Conservation (phyloP, 2,113 vertebrate species). For the Opisthocomus hoazin region DNA sequence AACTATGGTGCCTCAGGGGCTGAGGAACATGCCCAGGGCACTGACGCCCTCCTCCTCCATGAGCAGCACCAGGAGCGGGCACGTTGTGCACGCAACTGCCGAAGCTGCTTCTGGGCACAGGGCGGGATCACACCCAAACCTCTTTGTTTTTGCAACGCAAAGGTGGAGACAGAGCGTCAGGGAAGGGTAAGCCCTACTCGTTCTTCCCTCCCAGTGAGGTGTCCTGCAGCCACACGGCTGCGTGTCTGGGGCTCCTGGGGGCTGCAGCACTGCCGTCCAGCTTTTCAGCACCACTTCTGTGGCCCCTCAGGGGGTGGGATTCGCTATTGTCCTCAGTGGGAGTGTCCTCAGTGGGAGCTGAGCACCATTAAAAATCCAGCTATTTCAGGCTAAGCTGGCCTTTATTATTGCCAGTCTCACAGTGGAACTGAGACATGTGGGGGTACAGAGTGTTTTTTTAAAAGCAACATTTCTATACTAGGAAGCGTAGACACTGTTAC, state of each 20-base stretch:
- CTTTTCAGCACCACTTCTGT: not conserved
- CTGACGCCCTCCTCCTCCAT: constrained; percentile 26
- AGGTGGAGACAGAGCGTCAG: constrained; percentile 4
- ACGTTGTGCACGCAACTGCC: constrained; percentile 43
- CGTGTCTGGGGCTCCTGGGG: not conserved
- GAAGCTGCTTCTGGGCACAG: not conserved
- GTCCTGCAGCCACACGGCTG: not conserved
- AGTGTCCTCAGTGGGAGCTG: not conserved
- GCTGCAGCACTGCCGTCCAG: not conserved
- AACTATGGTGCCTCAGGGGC: constrained; percentile 14
- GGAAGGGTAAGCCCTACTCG: constrained; percentile 15
- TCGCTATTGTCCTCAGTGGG: not conserved
- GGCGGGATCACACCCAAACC: constrained; percentile 30
- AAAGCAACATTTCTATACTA: not conserved
- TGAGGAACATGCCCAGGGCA: not conserved
- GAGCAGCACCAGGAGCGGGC: not conserved
- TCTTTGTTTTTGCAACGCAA: constrained; percentile 44
- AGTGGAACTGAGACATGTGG: not conserved
- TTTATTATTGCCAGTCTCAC: not conserved
- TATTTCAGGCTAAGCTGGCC: not conserved
- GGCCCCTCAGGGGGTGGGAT: not conserved
- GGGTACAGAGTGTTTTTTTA: not conserved
- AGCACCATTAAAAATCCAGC: not conserved
- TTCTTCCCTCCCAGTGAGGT: not conserved
- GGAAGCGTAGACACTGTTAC: not conserved